Evolutionary conservation across 2,888 invertebrate species (phyloP), one percentile per base, ranked within the genome.

Genomic region (Himalopsyche tibetana): DNA sequence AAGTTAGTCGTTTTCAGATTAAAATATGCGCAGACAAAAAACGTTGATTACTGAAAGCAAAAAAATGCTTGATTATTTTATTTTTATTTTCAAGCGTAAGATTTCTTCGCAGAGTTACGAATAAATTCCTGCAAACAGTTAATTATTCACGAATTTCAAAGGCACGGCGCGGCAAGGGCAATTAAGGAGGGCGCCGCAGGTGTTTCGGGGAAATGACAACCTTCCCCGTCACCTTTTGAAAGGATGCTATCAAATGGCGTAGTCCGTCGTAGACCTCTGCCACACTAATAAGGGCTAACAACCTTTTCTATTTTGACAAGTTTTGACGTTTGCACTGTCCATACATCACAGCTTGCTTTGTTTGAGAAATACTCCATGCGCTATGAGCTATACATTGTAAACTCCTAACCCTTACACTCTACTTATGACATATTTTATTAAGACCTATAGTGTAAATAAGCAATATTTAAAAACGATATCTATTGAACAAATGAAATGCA

Each of bases 181-280:
- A 74, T 74, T 74, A 74, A 36, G 36, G 15, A 74, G 36, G 74
- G 74, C 36, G 74, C 74, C 74, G 74, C 74, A 74, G 74, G 74
- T 74, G 74, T 74, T 74, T 74, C 4, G 74, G 36, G 74, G 74
- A 74, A 74, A 36, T 74, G 74, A 36, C 74, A 74, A 74, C 74
- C 74, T 74, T 36, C 15, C 8, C 74, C 74, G 74, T 74, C 74
- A 74, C 74, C 74, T 74, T 74, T 74, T 74, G 74, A 74, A 74
- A 38, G 74, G 74, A 74, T 15, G 74, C 74, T 74, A 74, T 74
- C 63, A 74, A 74, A 74, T 36, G 74, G 28, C 74, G 74, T 74
- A 69, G 63, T 5, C 63, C 28, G 17, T 17, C 63, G 63, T 63
- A 69, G 74, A 38, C 36, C 74, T 38, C 9, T 74, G 5, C 74